Percentiles rank a stretch among this genome's conserved stretches.
phyloP scores from a whole-genome alignment of 2,113 vertebrate genomes.

The Gymnobelideus leadbeateri region DNA sequence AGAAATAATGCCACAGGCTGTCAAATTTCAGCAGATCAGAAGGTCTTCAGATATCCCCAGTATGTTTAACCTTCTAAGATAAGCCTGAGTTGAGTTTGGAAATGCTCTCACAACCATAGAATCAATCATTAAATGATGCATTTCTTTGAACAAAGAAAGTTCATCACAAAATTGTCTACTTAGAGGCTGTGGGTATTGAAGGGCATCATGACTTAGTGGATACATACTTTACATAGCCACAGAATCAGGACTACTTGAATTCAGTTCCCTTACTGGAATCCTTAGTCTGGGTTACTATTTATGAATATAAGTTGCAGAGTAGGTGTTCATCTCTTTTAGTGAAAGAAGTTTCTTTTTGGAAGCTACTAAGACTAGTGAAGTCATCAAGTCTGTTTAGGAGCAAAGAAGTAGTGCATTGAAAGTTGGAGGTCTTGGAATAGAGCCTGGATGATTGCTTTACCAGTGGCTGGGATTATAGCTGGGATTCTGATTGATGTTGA shows the following conservation, averaged over 20 bases:
- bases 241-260: neutral
- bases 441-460: neutral
- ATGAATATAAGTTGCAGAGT: neutral
- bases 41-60: neutral
- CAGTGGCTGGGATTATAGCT: neutral
- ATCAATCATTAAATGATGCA: neutral
- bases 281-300: neutral
- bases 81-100: neutral
- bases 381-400: neutral
- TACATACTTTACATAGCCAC: neutral
- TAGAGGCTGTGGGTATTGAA: neutral
- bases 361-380: neutral
- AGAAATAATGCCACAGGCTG: neutral
- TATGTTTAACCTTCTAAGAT: neutral
- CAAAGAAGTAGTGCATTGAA: neutral
- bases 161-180: neutral
- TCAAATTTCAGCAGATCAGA: neutral
- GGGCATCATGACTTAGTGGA: neutral
- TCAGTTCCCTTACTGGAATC: neutral
- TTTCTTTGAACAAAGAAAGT: neutral
- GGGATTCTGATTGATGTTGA: neutral
- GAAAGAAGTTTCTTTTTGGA: neutral
- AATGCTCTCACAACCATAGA: neutral
- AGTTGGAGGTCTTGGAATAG: neutral
- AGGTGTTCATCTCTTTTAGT: neutral